These are phyloP conservation scores for Aphelinus atriplicis DNA, from an alignment of 1,140 invertebrate species.

Conservation along the genomic window DNA sequence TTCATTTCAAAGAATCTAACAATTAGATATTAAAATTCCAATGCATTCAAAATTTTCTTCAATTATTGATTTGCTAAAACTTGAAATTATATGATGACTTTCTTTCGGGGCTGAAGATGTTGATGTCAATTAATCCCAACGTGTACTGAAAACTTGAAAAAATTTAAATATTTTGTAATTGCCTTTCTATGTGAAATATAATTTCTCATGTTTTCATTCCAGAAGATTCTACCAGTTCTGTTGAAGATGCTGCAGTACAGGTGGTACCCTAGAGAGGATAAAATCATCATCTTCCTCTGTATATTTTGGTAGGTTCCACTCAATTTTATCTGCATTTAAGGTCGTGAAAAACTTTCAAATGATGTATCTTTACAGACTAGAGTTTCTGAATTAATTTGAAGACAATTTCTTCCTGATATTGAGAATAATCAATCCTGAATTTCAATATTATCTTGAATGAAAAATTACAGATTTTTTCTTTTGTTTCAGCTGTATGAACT, in stretches of 20 bases:
- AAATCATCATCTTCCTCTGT: too few relatives aligned
- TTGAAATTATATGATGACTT: conserved; percentile 46
- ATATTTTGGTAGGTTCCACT: too few relatives aligned
- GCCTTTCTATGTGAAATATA: background rate
- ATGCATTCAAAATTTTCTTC: background rate
- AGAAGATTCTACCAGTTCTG: too few relatives aligned
- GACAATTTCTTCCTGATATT: conserved; percentile 20
- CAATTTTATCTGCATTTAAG: too few relatives aligned
- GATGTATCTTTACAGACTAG: conserved; percentile 37
- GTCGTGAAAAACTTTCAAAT: conserved; percentile 18
- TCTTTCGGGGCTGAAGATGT: conserved; percentile 51
- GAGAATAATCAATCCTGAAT: conserved; percentile 1
- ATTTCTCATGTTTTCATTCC: background rate
- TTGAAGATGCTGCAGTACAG: too few relatives aligned
- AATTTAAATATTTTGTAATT: background rate
- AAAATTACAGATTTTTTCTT: too few relatives aligned
- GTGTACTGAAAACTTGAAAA: conserved; percentile 40
- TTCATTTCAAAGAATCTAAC: too few relatives aligned
- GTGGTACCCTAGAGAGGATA: too few relatives aligned
- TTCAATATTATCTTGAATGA: background rate
- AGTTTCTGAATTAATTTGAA: conserved; percentile 31
- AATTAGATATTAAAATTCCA: too few relatives aligned
- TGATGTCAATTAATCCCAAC: conserved; percentile 48
- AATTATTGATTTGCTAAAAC: conserved; percentile 24
- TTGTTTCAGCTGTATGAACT: too few relatives aligned